Evolutionary conservation across 2,113 vertebrate species (phyloP), one percentile per base, ranked within the genome.

Genomic region (Miniopterus natalensis): DNA sequence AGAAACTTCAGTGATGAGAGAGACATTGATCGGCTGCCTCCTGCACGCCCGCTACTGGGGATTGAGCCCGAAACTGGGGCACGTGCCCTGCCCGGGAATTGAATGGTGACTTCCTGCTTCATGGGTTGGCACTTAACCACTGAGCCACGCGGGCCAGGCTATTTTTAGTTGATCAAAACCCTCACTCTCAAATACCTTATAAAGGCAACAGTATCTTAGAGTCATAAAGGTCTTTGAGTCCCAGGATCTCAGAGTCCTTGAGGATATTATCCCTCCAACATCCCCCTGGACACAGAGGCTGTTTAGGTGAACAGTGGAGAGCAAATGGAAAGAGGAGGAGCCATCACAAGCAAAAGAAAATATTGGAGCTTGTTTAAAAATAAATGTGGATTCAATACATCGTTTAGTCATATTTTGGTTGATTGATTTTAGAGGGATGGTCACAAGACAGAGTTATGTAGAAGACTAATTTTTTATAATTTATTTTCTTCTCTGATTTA

Each of bases 401-500:
- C 45, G n/a, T 61, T 83, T 83, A 87, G 8, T 75, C 17, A 81
- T 40, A 47, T 68, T 92, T 90, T 65, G 21, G n/a, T 53, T 45
- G 74, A 74, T 27, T 68, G 73, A 31, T 71, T 29, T 94, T 74
- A 66, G 59, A 42, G 18, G 53, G 55, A 84, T 40, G 31, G 11
- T 86, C 31, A 14, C 21, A 84, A 91, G 68, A 86, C 10, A 86
- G 21, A 80, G 31, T 49, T 55, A 36, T 23, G 0, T 13, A 61
- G 36, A 86, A 75, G 31, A 75, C 29, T n/a, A 79, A 86, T 79
- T 86, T 86, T 66, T 59, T 11, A 47, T 49, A 31, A 79, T 51
- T 89, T 89, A n/a, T 70, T 92, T 92, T 47, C 23, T 29, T 94
- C 31, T 71, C 47, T 81, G 59, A 94, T 47, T 78, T 87, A 74